These are phyloP conservation scores for Chorisops tibialis DNA, from an alignment of 2,888 invertebrate genomes.

Conservation along the genomic window DNA sequence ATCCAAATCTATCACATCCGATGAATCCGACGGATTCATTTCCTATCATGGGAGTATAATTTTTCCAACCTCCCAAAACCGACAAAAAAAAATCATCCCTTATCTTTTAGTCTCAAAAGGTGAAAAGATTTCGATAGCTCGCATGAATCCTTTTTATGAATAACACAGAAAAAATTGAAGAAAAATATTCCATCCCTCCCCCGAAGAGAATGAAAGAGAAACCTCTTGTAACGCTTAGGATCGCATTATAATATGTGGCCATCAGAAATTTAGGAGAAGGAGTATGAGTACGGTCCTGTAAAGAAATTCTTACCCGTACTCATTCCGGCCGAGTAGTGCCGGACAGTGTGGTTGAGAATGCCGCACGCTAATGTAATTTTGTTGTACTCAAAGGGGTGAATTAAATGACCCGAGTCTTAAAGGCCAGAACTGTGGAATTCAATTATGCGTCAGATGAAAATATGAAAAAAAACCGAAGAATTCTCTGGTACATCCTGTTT, in stretches of 20 bases:
- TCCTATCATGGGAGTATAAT: constrained; percentile 1
- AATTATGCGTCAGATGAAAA: constrained; percentile 13
- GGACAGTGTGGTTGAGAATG: too few species aligned
- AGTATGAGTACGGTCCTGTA: too few species aligned
- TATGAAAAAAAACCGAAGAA: too few species aligned
- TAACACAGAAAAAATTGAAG: background rate
- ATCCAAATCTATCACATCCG: constrained; percentile 10
- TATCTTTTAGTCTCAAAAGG: constrained; percentile 1
- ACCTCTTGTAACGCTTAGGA: constrained; percentile 6
- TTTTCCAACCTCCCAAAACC: background rate
- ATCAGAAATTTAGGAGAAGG: too few species aligned
- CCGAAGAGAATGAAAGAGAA: background rate
- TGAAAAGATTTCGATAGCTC: constrained; percentile 18
- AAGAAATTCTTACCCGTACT: too few species aligned
- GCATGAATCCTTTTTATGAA: constrained; percentile 12
- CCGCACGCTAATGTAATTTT: background rate
- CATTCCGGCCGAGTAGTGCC: too few species aligned
- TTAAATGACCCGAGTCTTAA: constrained; percentile 14
- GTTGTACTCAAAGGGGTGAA: constrained; percentile 9
- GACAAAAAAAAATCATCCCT: background rate
- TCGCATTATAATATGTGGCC: constrained; percentile 2
- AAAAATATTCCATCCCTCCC: background rate
- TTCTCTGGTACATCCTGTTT: too few species aligned
- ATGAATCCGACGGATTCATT: constrained; percentile 23
- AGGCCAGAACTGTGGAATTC: constrained; percentile 14